Evolutionary conservation across 2,888 invertebrate species (phyloP), one percentile per base, ranked within the genome.

Genomic region (Melanchra persicariae): DNA sequence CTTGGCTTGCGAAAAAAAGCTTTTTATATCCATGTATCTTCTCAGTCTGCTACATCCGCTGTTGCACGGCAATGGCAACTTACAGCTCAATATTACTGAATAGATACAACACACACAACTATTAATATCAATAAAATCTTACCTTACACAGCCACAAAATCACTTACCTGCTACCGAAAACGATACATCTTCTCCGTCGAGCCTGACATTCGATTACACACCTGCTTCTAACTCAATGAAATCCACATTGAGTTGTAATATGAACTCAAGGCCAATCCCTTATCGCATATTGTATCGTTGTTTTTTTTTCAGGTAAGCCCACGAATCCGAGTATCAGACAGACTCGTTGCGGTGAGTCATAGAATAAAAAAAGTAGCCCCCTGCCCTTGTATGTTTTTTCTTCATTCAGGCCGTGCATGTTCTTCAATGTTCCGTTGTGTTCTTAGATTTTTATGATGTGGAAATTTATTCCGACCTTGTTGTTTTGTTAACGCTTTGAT

Each of bases 301-400:
- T 70, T 70, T 79, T 85, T 79, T 78, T 86, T 86, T 63, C 85
- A 85, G 86, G 86, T 86, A 86, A 86, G 83, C 52, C 59, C 51
- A 55, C 66, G 30, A 52, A 60, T 60, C 43, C 26, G 55, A 17
- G 24, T 26, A 62, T 54, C 51, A 17, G 60, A 12, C 52, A 49
- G 47, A 30, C 15, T 43, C n/a, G 19, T 43, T 52, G 61, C 52
- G 75, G 82, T 85, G 85, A 86, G 77, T 86, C 85, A 84, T 71
- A 54, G 55, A 67, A 59, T 62, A 75, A 79, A 78, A 65, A 71
- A 67, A 57, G 65, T 52, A 74, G 64, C 68, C 77, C 30, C 65
- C 66, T 54, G 74, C 70, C 74, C 63, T 69, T 70, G 52, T 63
- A 30, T 26, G 8, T 19, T 70, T 63, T 77, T 73, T 70, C 70